Conservation (phyloP, 2,888 invertebrate genomes). For the Brenthis daphne region DNA sequence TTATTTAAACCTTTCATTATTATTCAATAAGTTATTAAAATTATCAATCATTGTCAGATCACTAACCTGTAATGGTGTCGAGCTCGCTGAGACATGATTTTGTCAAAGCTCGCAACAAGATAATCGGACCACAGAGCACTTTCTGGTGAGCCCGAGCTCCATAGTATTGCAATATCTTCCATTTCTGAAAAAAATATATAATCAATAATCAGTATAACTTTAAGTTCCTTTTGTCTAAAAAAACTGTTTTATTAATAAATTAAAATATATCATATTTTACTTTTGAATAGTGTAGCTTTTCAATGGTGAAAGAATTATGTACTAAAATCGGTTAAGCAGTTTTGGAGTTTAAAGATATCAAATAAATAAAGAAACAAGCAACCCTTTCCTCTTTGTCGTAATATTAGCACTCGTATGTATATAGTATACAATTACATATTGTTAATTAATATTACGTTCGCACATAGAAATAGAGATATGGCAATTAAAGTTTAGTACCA, state of each 20-base stretch:
- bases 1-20: no score
- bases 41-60: background rate
- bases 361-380: no score
- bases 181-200: constrained; percentile 77
- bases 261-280: background rate
- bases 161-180: constrained; percentile 92
- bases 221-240: no score
- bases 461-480: no score
- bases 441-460: background rate
- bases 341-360: background rate
- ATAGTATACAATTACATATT: background rate
- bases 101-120: constrained; percentile 91
- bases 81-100: constrained; percentile 91
- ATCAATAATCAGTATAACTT: background rate
- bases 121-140: constrained; percentile 91
- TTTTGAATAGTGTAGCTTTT: background rate
- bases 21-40: background rate
- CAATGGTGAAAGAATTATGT: background rate
- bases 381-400: no score
- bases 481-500: no score
- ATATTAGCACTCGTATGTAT: no score
- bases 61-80: constrained; percentile 89
- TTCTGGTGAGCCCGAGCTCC: constrained; percentile 89
- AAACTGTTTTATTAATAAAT: no score
- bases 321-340: no score